Evolutionary conservation across 2,888 invertebrate species (phyloP), one percentile per base, ranked within the genome.

Genomic region (Diabrotica balteata): DNA sequence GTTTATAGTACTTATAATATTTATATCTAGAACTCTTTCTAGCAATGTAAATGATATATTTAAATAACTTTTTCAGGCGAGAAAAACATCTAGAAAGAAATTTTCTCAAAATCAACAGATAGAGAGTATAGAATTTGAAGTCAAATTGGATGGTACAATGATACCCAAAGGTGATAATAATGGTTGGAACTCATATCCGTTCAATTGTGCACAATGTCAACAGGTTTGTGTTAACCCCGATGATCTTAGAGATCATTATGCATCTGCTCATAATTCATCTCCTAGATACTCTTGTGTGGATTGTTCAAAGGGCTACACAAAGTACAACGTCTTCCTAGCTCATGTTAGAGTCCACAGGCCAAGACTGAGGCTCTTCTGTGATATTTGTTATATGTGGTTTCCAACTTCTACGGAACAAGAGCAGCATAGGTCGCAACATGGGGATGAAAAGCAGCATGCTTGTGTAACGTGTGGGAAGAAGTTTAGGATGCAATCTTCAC

Each of bases 241-340:
- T 66, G 84, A 86, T 69, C 81, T 91, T 47, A 83, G 90, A 63
- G 86, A 88, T 1, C 91, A 92, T 78, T 87, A 88, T 57, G 86
- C 87, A 70, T 83, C 85, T 7, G 86, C 88, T 0, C 91, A 91
- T 75, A 88, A 88, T 54, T 89, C 89, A 75, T 86, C 88, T 70
- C 85, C 88, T 0, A 88, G 89, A 7, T 91, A 89, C 75, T 86
- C 87, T 76, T 92, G 91, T 78, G 86, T 88, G 22, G 89, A 91
- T 76, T 91, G 91, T 78, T 88, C 89, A 54, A 88, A 88, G 74
- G 86, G 88, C 10, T 87, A 87, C 72, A 86, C 87, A 53, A 88
- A 88, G 76, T 90, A 90, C 80, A 85, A 86, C 68, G 86, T 87
- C 6, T 91, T 91, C 78, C 79, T 91, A 7, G 87, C 87, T 63